A percentile compares a stretch with the other conserved stretches of the same genome.
Conservation (phyloP, 2,888 invertebrate species). For the Byasa hedistus region DNA sequence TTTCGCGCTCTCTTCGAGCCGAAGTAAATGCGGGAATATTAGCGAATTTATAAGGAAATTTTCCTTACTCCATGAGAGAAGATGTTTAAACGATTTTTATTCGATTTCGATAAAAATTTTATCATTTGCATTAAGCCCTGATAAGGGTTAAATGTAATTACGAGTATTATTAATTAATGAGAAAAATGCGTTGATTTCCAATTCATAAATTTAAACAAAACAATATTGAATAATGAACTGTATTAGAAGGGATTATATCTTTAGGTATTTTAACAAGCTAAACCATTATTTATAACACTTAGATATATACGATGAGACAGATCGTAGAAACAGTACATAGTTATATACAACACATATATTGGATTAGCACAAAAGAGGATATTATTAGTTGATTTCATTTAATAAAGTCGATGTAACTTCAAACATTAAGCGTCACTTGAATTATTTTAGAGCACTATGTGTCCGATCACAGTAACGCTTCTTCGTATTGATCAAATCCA, state of each 20-base stretch:
- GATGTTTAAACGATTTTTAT: conserved; percentile 44
- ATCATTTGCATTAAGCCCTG: no score
- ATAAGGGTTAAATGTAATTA: not conserved
- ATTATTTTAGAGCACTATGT: conserved; percentile 44
- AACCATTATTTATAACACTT: conserved; percentile 16
- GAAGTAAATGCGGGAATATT: conserved; percentile 69
- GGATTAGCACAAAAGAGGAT: conserved; percentile 27
- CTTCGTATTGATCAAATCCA: conserved; percentile 67
- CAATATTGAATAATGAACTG: not conserved
- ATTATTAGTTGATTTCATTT: conserved; percentile 15
- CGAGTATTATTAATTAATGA: not conserved
- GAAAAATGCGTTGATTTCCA: not conserved
- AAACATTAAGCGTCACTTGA: conserved; percentile 34
- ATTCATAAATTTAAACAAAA: not conserved
- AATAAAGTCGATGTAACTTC: conserved; percentile 34
- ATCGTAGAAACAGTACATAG: conserved; percentile 19
- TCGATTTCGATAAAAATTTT: no score
- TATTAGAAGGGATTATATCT: conserved; percentile 16
- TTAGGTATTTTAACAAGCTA: conserved; percentile 7
- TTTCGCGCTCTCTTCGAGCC: conserved; percentile 63
- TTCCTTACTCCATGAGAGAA: conserved; percentile 53
- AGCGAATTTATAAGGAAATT: conserved; percentile 75
- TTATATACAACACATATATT: conserved; percentile 20
- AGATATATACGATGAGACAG: conserved; percentile 11
- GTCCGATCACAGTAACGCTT: conserved; percentile 64